Conservation (phyloP, 2,113 vertebrate species). For the Nothoprocta pentlandii region DNA sequence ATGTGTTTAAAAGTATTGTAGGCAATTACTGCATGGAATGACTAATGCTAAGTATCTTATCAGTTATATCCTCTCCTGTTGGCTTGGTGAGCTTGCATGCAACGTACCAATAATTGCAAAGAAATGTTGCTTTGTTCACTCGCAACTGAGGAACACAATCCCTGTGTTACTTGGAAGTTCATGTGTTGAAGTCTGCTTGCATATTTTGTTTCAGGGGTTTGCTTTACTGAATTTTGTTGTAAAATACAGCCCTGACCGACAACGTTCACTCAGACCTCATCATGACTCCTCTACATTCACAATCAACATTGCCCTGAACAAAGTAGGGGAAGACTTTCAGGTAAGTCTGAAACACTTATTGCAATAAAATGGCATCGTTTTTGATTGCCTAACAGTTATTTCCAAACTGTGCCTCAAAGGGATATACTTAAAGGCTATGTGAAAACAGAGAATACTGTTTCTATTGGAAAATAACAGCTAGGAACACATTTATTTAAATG, state of each 20-base stretch:
- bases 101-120: background rate
- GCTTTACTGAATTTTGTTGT: constrained; percentile 97
- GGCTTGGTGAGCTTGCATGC: background rate
- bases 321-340: constrained; percentile 91
- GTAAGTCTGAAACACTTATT: constrained; percentile 66
- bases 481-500: background rate
- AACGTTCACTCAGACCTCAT: constrained; percentile 90
- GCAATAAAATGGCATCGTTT: background rate
- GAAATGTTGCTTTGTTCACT: background rate
- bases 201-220: constrained; percentile 80
- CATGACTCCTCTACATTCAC: constrained; percentile 98
- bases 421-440: background rate
- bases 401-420: background rate
- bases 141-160: background rate
- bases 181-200: background rate
- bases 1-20: background rate
- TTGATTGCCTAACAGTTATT: background rate
- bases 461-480: background rate
- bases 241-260: constrained; percentile 92
- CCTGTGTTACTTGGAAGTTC: background rate
- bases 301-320: constrained; percentile 97
- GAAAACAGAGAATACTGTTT: background rate
- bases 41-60: background rate
- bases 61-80: background rate
- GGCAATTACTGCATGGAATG: background rate